phyloP scores from a whole-genome alignment of 2,888 invertebrate genomes.

The Hirtodrosophila alboralis region DNA sequence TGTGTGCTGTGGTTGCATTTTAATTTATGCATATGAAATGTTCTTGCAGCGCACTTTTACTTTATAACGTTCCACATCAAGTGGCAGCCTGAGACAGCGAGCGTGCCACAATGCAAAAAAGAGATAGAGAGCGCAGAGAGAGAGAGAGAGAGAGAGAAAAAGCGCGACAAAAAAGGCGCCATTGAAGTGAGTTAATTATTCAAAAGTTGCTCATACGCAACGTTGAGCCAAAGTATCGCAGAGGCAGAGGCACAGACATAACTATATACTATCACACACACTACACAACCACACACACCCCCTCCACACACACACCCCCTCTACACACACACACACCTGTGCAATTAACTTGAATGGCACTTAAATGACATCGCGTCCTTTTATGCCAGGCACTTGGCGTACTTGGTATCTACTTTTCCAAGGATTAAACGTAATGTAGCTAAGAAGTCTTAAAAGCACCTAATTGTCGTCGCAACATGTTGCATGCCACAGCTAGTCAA shows the following conservation, averaged over 20 bases:
- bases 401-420: constrained; percentile 13
- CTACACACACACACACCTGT: constrained; percentile 18
- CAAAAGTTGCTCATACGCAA: constrained; percentile 80
- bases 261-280: constrained; percentile 1
- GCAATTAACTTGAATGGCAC: constrained; percentile 46
- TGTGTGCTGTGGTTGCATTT: constrained; percentile 60
- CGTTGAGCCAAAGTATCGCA: constrained; percentile 44
- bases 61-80: constrained; percentile 72
- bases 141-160: background rate
- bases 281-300: constrained; percentile 9
- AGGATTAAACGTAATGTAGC: constrained; percentile 18
- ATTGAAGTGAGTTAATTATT: constrained; percentile 78
- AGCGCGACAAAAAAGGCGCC: constrained; percentile 21
- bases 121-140: background rate
- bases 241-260: background rate
- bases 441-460: constrained; percentile 31
- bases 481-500: constrained; percentile 31
- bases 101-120: constrained; percentile 11
- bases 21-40: constrained; percentile 72
- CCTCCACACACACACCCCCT: constrained; percentile 1
- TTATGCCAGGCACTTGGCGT: constrained; percentile 9
- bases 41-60: constrained; percentile 60
- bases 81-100: constrained; percentile 50
- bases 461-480: constrained; percentile 45
- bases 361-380: constrained; percentile 41